Evolutionary conservation across 23 tunicate species (phyloP).

Genomic region (Ascidia mentula): DNA sequence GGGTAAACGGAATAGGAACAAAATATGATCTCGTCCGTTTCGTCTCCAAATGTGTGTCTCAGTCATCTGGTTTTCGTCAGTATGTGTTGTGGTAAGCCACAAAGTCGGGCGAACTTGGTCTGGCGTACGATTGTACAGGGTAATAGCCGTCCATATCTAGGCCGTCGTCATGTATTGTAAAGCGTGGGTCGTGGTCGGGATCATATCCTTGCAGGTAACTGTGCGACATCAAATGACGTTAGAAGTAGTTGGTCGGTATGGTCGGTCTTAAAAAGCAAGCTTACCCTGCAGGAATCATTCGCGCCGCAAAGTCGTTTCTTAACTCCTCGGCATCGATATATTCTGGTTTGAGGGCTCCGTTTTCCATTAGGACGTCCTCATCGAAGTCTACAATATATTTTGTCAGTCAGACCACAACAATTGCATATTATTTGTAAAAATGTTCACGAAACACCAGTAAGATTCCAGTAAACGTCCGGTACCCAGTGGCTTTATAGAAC

Average conservation of each 20-base stretch:
- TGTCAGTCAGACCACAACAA: not conserved
- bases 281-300: conserved; percentile 37
- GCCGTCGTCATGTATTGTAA: conserved; percentile 25
- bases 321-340: conserved; percentile 41
- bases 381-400: conserved; percentile 40
- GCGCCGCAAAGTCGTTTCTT: conserved; percentile 39
- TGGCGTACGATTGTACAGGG: conserved; percentile 21
- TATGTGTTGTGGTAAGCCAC: conserved; percentile 14
- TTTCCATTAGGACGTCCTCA: conserved; percentile 55
- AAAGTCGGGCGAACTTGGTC: conserved; percentile 52
- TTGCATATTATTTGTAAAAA: no score
- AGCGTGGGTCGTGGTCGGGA: conserved; percentile 44
- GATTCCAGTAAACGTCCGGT: no score
- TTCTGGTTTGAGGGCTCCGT: conserved; percentile 24
- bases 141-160: conserved; percentile 18
- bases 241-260: not conserved
- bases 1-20: no score
- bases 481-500: not conserved
- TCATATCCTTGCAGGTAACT: conserved; percentile 51
- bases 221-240: not conserved
- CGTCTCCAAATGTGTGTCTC: no score
- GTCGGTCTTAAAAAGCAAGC: not conserved
- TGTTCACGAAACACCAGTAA: no score
- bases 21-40: no score
- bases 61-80: no score